Conservation (phyloP, 2,888 invertebrate genomes). For the Philereme transversata region DNA sequence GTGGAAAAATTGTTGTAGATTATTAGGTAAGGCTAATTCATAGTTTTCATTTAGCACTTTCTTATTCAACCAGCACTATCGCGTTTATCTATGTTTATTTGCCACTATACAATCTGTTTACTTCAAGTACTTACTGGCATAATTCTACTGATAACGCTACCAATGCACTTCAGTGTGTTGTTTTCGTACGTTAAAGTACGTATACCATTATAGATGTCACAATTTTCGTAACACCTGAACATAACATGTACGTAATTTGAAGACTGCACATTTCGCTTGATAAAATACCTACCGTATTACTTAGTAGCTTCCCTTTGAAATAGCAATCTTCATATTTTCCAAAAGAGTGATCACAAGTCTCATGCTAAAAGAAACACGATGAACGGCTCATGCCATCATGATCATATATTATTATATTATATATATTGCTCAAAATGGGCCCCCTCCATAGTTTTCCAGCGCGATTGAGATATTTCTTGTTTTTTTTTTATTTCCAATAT, state of each 20-base stretch:
- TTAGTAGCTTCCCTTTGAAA: conserved; percentile 18
- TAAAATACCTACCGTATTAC: conserved; percentile 9
- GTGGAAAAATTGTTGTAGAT: no score
- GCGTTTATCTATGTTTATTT: conserved; percentile 31
- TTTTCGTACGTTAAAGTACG: neutral
- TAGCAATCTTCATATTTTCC: conserved; percentile 22
- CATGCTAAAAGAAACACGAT: neutral
- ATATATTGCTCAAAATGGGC: no score
- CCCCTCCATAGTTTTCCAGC: no score
- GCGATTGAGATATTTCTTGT: no score
- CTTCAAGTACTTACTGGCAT: conserved; percentile 26
- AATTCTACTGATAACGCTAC: conserved; percentile 26
- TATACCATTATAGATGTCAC: neutral
- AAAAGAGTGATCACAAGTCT: conserved; percentile 23
- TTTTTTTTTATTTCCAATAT: no score
- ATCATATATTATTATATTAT: no score
- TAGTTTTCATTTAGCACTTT: neutral
- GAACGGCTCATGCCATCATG: no score
- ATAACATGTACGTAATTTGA: neutral
- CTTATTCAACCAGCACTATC: conserved; percentile 14
- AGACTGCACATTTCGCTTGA: conserved; percentile 9
- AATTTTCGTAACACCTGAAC: neutral
- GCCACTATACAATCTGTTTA: conserved; percentile 33
- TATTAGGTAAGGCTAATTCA: neutral
- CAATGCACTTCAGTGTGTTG: conserved; percentile 14